A percentile compares a stretch with the other conserved stretches of the same genome.
phyloP scores from a whole-genome alignment of 2,797 vertebrate genomes.

The Dromococcyx pavoninus region DNA sequence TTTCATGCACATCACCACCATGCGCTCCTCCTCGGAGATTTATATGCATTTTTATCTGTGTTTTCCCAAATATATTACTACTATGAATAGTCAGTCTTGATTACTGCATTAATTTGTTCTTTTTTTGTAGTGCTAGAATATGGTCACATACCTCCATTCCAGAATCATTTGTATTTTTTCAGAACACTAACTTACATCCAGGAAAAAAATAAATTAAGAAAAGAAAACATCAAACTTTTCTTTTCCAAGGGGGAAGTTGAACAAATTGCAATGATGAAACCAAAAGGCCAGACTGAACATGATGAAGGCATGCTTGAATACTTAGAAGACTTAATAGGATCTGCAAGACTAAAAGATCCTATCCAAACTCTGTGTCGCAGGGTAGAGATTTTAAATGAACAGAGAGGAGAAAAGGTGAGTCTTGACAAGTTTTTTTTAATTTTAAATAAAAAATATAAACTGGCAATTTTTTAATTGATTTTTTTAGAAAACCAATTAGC shows the following conservation, averaged over 20 bases:
- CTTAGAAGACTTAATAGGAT: slow-evolving; percentile 96
- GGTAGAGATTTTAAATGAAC: slow-evolving; percentile 91
- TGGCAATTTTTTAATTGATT: background rate
- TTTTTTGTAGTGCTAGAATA: background rate
- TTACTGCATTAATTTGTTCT: background rate
- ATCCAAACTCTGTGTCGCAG: slow-evolving; percentile 85
- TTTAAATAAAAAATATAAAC: background rate
- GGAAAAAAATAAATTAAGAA: background rate
- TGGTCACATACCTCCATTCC: background rate
- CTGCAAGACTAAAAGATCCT: slow-evolving; percentile 90
- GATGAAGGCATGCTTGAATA: slow-evolving; percentile 98
- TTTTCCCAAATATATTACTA: background rate
- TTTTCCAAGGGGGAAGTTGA: slow-evolving; percentile 93
- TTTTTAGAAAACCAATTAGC: background rate
- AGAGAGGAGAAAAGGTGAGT: slow-evolving; percentile 92
- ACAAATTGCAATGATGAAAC: slow-evolving; percentile 98
- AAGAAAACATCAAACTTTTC: background rate
- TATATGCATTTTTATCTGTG: background rate
- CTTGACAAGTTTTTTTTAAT: background rate
- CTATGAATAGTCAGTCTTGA: background rate
- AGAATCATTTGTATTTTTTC: background rate
- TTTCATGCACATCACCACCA: background rate
- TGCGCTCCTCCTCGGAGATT: background rate
- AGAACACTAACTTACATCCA: background rate
- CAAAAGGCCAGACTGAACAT: slow-evolving; percentile 94